Evolutionary conservation across 2,113 vertebrate genomes (phyloP), one percentile per base, ranked within the genome.

Genomic region (Tor tambroides): DNA sequence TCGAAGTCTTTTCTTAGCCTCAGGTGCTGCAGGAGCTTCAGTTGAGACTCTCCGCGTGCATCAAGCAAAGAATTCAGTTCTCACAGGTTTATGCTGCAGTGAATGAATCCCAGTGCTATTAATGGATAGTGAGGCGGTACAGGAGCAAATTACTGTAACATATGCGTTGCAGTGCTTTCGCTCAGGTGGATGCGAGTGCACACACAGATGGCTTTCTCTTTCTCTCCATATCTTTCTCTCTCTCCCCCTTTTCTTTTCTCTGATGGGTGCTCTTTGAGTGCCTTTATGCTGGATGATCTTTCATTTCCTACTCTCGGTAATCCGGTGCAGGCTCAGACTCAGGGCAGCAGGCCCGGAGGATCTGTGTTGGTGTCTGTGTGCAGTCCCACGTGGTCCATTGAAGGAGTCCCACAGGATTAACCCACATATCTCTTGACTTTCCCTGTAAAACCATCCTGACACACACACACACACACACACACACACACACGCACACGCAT

Each of bases 401-500:
- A 95, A 94, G 94, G 91, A 94, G 93, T 93, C 92, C 90, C 90
- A 84, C 65, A 87, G 92, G 94, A 94, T 94, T 95, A 91, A 94
- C 95, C 93, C 92, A 93, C 89, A 95, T 94, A 94, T 93, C 94
- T 93, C 92, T 90, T 94, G 92, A 94, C 93, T 94, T 88, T 88
- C 90, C 87, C 91, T 90, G 91, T 38, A 92, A 84, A 84, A 84
- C 41, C 6, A 28, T 10, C 91, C 90, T 92, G 46, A 49, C 46
- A 49, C 90, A 93, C 49, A 63, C 75, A 54, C 80, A 76, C 82
- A 76, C 46, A 85, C 43, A 69, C 19, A 75, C 81, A 84, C 41
- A 75, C 76, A n/a, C 61, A 61, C 56, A 80, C n/a, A n/a, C 26
- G 30, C 46, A 85, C 43, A 69, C 19, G 80, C 81, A 84, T 54